Percentiles rank a stretch among this genome's conserved stretches.
Evolutionary conservation across 2,797 vertebrate species (phyloP).

Genomic region (Artibeus jamaicensis): DNA sequence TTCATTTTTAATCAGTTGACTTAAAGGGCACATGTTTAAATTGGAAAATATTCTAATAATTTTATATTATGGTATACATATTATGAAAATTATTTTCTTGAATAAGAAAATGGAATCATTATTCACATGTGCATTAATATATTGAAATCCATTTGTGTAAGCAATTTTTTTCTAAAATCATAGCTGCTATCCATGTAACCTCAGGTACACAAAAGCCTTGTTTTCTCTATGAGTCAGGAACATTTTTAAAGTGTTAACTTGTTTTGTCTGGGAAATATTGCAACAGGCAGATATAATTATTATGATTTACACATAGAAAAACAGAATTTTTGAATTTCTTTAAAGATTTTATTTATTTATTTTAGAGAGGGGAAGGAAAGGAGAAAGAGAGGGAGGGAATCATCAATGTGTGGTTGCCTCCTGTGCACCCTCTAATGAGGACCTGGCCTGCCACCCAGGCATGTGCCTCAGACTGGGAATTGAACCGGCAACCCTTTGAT

Average conservation of each 20-base stretch:
- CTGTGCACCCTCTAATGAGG: too few species aligned
- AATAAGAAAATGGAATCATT: neutral
- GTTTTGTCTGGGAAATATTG: neutral
- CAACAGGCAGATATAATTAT: neutral
- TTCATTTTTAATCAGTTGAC: conserved; percentile 45
- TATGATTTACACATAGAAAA: neutral
- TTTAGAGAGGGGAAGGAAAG: too few species aligned
- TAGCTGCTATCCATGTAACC: neutral
- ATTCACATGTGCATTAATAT: neutral
- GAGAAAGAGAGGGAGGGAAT: too few species aligned
- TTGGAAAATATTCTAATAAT: neutral
- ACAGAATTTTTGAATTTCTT: neutral
- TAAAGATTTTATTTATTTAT: too few species aligned
- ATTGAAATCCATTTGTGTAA: neutral
- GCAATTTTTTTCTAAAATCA: neutral
- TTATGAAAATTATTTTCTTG: conserved; percentile 14
- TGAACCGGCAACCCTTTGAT: too few species aligned
- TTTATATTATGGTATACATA: neutral
- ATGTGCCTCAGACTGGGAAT: too few species aligned
- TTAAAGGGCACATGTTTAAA: conserved; percentile 37
- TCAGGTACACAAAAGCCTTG: neutral
- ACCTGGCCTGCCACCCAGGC: too few species aligned
- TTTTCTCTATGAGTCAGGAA: neutral
- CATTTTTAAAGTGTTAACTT: neutral
- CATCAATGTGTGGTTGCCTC: too few species aligned